Percentiles rank a stretch among this genome's conserved stretches.
These are phyloP conservation scores for Laticauda colubrina DNA, from an alignment of 2,113 vertebrate genomes.

Conservation along the genomic window DNA sequence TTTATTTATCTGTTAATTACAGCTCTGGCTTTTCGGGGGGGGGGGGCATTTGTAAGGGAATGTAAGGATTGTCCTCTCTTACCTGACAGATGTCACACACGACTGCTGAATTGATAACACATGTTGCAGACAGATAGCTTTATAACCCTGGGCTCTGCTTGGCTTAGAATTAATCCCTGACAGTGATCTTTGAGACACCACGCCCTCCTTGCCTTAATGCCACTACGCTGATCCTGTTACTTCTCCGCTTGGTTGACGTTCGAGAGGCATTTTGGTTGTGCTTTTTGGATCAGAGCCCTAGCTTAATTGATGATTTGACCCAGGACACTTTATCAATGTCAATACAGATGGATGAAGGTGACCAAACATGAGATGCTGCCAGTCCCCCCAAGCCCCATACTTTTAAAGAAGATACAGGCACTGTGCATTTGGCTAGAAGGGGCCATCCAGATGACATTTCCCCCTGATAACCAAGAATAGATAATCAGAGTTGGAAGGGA, in stretches of 20 bases:
- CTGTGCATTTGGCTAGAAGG: not conserved
- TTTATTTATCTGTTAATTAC: not conserved
- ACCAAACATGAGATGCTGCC: not conserved
- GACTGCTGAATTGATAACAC: not conserved
- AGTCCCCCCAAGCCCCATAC: too few species aligned
- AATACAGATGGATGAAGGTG: not conserved
- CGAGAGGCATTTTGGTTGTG: not conserved
- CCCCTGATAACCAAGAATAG: not conserved
- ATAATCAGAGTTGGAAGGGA: too few species aligned
- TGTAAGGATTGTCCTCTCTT: not conserved
- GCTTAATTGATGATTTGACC: not conserved
- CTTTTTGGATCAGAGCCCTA: not conserved
- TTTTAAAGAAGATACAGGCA: not conserved
- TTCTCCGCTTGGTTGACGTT: not conserved
- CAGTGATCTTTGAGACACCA: conserved; percentile 48
- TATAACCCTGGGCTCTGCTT: fast-evolving
- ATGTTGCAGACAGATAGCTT: not conserved
- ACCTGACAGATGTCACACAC: not conserved
- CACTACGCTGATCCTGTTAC: fast-evolving
- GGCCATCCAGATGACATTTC: not conserved
- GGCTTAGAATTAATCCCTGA: conserved; percentile 37
- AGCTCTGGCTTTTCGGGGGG: not conserved
- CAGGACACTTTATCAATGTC: not conserved
- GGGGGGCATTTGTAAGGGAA: not conserved
- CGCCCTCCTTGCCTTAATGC: conserved; percentile 32